Percentiles rank a stretch among this genome's conserved stretches.
These are phyloP conservation scores for Montipora sp. DNA, from an alignment of 64 coral and sea anemone genomes.

Conservation along the genomic window DNA sequence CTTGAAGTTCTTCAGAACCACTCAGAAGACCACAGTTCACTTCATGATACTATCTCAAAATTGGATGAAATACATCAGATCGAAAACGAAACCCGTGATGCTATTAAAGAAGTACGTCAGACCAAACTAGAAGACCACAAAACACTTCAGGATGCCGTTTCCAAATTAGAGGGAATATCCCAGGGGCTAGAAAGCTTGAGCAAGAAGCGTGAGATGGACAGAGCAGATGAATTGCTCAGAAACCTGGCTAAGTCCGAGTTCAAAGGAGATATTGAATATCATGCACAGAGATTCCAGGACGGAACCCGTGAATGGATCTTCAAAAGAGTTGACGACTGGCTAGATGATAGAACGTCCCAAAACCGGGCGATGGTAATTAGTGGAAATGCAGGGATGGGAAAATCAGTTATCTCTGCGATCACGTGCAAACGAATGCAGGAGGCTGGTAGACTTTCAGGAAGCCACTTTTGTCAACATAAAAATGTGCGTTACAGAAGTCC, in stretches of 20 bases:
- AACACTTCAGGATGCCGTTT: no score
- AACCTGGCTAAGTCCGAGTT: conserved; percentile 14
- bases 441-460: conserved; percentile 34
- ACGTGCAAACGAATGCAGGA: conserved; percentile 44
- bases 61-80: no score
- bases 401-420: conserved; percentile 59
- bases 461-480: conserved; percentile 74
- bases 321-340: not conserved
- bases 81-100: no score
- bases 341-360: conserved; percentile 9
- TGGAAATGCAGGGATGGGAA: conserved; percentile 65
- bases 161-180: no score
- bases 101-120: no score
- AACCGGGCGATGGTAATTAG: conserved; percentile 33
- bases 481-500: conserved; percentile 51
- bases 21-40: no score
- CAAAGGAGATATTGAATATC: conserved; percentile 1
- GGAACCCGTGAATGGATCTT: conserved; percentile 60
- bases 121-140: no score
- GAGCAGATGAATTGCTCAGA: not conserved
- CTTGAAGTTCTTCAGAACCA: no score
- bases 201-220: not conserved
- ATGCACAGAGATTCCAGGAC: not conserved
- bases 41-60: no score
- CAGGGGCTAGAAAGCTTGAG: not conserved